Percentiles rank a stretch among this genome's conserved stretches.
These are phyloP conservation scores for Macropis europaea DNA, from an alignment of 2,888 invertebrate genomes.

Conservation along the genomic window DNA sequence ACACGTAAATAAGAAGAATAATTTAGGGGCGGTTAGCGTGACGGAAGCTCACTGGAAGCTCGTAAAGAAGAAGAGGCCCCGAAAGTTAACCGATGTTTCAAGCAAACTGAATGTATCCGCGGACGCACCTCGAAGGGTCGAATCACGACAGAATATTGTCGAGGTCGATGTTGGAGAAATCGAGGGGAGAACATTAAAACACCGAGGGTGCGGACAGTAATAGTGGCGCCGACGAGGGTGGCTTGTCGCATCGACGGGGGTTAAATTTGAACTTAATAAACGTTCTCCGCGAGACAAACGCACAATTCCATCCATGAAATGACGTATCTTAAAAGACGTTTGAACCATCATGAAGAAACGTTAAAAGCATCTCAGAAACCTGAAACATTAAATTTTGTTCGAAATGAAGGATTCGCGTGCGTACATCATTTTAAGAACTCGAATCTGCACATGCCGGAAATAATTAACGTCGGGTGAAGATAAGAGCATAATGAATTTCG, in stretches of 20 bases:
- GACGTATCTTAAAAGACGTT: neutral
- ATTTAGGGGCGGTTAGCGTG: constrained; percentile 65
- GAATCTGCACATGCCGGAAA: constrained; percentile 1
- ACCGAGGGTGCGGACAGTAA: constrained; percentile 70
- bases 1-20: constrained; percentile 56
- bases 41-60: constrained; percentile 13
- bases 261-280: constrained; percentile 66
- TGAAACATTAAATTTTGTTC: too few relatives aligned
- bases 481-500: constrained; percentile 30
- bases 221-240: constrained; percentile 66
- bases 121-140: constrained; percentile 57
- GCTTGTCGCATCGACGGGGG: constrained; percentile 59
- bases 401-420: too few relatives aligned
- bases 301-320: constrained; percentile 4
- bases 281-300: constrained; percentile 43
- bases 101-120: constrained; percentile 33
- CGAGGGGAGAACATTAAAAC: constrained; percentile 72
- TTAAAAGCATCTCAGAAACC: too few relatives aligned
- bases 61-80: constrained; percentile 16
- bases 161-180: constrained; percentile 67
- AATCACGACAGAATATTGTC: constrained; percentile 62
- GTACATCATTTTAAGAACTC: neutral
- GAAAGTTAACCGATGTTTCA: constrained; percentile 12
- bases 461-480: constrained; percentile 22
- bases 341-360: too few relatives aligned